Evolutionary conservation across 1,140 invertebrate genomes (phyloP), one percentile per base, ranked within the genome.

Genomic region (Sinella curviseta): DNA sequence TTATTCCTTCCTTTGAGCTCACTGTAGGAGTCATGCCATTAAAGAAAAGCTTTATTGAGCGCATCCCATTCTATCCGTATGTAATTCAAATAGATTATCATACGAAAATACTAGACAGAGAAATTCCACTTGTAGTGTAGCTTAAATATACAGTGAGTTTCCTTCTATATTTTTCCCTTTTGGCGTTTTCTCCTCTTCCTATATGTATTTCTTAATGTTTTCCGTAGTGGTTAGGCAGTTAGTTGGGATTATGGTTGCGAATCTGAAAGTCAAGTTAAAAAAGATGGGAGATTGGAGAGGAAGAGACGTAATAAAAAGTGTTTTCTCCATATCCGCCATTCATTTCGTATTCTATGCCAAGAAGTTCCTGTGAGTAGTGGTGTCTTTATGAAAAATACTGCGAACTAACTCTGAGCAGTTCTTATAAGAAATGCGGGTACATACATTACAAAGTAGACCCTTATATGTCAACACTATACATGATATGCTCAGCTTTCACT

Each of bases 11-110:
- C 65, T 70, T 70, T 70, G 31, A 70, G 65, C 65, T 70, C 65
- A 3, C 65, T 70, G 65, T 70, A 70, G 65, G 65, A 70, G 65
- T 33, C 65, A 70, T 33, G 39, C 79, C 82, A 82, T 82, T 24
- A 82, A 82, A 82, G 78, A 82, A 79, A 79, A 77, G 77, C 78
- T 82, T 82, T 82, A 82, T 82, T 82, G 82, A 80, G 77, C 81
- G 81, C 74, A 82, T 80, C 79, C 77, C 81, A 80, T 82, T 78
- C 77, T 74, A 35, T 48, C 30, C 55, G 30, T 55, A 39, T 78
- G 78, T 82, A 82, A 82, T 82, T 80, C 81, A 70, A 76, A 74
- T 80, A 74, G 54, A 82, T 82, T 82, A 82, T 80, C 78, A 82
- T 80, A 80, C 75, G 33, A 77, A 77, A 60, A 60, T 65, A 70